Conservation (phyloP, 2,113 vertebrate genomes). For the Anser brachyrhynchus region DNA sequence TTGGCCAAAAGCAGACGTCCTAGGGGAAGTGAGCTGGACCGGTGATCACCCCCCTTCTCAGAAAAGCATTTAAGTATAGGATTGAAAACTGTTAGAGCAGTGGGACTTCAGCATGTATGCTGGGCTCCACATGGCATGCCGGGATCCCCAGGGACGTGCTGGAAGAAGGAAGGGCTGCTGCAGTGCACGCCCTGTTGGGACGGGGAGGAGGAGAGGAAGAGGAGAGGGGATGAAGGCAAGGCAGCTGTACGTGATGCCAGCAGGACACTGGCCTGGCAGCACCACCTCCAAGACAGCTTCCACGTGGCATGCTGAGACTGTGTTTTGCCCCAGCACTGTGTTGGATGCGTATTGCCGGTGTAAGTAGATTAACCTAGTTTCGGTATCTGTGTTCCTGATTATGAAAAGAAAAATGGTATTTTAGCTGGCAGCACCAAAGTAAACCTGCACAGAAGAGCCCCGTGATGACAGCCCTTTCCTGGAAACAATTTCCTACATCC, state of each 20-base stretch:
- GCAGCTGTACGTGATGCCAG: background rate
- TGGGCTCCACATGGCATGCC: rapidly evolving
- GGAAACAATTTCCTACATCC: background rate
- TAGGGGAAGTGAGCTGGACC: background rate
- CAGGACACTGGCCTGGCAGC: background rate
- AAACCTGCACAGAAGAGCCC: background rate
- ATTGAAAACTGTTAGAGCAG: background rate
- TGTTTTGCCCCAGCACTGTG: rapidly evolving
- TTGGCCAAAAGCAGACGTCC: background rate
- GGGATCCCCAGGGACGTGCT: background rate
- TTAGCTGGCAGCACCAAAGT: background rate
- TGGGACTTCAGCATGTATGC: rapidly evolving
- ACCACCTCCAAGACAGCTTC: background rate
- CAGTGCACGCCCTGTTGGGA: rapidly evolving
- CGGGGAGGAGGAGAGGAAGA: rapidly evolving
- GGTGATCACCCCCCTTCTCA: rapidly evolving
- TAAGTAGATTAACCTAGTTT: background rate
- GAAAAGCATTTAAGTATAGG: rapidly evolving
- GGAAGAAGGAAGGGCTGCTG: background rate
- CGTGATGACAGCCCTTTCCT: background rate
- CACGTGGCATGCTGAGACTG: rapidly evolving
- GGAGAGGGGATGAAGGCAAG: background rate
- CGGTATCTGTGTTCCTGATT: rapidly evolving
- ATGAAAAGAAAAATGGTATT: background rate
- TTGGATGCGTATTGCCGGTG: rapidly evolving